phyloP scores from a whole-genome alignment of 2,113 vertebrate species.

The Dunckerocampus dactyliophorus region DNA sequence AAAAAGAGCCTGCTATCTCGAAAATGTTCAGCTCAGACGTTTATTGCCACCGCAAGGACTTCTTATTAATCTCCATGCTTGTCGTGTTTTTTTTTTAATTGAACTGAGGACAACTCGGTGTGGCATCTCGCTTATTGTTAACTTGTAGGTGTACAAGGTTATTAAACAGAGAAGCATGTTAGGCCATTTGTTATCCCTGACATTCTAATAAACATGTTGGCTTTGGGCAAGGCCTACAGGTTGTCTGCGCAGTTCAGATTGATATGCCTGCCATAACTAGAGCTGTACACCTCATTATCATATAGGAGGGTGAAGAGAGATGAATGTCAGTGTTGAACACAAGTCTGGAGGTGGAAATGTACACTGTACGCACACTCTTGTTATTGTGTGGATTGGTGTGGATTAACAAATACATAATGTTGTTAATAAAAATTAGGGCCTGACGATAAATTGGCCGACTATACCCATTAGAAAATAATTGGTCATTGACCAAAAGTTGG shows the following conservation, averaged over 20 bases:
- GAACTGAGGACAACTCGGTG: constrained; percentile 56
- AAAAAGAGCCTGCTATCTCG: constrained; percentile 28
- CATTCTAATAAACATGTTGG: constrained; percentile 64
- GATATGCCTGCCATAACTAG: constrained; percentile 50
- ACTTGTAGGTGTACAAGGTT: constrained; percentile 61
- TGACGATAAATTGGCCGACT: too few relatives aligned
- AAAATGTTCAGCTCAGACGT: constrained; percentile 34
- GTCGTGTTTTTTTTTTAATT: constrained; percentile 57
- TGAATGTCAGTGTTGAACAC: neutral
- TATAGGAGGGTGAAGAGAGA: constrained; percentile 34
- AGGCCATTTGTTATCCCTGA: constrained; percentile 62
- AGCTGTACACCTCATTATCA: constrained; percentile 56
- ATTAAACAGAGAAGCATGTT: constrained; percentile 57
- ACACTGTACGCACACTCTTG: too few relatives aligned
- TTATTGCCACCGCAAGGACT: constrained; percentile 49
- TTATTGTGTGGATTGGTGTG: too few relatives aligned
- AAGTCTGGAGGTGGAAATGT: too few relatives aligned
- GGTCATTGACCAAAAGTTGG: too few relatives aligned
- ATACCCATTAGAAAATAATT: too few relatives aligned
- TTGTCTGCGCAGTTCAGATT: constrained; percentile 51
- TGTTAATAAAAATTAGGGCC: too few relatives aligned
- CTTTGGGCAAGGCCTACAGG: constrained; percentile 45
- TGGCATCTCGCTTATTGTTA: constrained; percentile 56
- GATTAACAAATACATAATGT: too few relatives aligned
- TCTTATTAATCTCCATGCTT: constrained; percentile 37